A percentile compares a stretch with the other conserved stretches of the same genome.
Conservation (phyloP, 2,797 vertebrate species). For the Lacerta agilis region DNA sequence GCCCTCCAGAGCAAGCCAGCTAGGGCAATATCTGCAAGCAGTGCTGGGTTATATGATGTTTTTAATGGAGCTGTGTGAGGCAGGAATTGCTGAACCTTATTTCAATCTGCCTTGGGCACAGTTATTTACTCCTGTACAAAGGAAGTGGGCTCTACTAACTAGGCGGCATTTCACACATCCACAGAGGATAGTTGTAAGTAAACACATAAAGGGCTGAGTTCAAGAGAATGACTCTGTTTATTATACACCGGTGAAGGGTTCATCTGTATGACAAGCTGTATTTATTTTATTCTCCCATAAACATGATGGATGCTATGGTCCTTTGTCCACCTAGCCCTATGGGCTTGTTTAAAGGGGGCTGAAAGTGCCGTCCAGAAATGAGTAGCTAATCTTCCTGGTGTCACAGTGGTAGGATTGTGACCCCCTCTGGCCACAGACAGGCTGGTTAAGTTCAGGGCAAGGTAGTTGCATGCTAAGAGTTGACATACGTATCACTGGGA, state of each 20-base stretch:
- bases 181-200: conserved; percentile 21
- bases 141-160: conserved; percentile 21
- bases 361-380: neutral
- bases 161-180: conserved; percentile 25
- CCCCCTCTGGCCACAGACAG: neutral
- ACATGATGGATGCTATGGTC: conserved; percentile 8
- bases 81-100: conserved; percentile 46
- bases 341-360: neutral
- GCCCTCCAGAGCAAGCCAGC: conserved; percentile 33
- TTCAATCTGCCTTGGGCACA: neutral
- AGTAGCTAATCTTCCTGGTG: conserved; percentile 1
- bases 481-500: too few species aligned
- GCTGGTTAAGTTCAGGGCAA: neutral
- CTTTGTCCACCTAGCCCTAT: conserved; percentile 2
- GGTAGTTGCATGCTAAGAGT: too few species aligned
- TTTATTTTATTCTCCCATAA: conserved; percentile 22
- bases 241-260: neutral
- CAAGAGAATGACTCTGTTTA: conserved; percentile 13
- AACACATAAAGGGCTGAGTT: conserved; percentile 10
- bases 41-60: conserved; percentile 4
- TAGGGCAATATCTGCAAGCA: conserved; percentile 16
- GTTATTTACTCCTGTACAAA: conserved; percentile 15
- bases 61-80: conserved; percentile 6
- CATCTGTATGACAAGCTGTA: conserved; percentile 18
- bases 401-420: neutral